Evolutionary conservation across 2,113 vertebrate species (phyloP).

Genomic region (Emydura subglobosa): DNA sequence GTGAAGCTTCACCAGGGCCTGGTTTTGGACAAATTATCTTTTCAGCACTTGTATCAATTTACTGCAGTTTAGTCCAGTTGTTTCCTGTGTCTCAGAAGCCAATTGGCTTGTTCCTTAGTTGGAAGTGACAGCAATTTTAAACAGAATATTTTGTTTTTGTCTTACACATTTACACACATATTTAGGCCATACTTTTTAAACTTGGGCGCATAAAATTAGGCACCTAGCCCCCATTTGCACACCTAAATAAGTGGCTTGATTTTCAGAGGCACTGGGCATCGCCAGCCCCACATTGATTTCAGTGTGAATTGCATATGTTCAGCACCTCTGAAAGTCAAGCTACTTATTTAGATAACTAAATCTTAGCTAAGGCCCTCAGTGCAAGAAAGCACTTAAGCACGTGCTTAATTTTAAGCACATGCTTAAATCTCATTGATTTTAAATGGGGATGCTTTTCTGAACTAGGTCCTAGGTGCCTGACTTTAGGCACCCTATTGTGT

Average conservation of each 20-base stretch:
- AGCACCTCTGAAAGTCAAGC: not conserved
- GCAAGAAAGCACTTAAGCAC: not conserved
- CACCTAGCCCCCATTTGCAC: not conserved
- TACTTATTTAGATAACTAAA: not conserved
- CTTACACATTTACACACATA: fast-evolving
- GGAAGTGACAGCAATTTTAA: not conserved
- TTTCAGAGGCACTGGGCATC: not conserved
- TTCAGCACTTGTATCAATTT: conserved; percentile 70
- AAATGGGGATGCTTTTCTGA: not conserved
- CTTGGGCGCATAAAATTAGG: not conserved
- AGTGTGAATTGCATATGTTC: not conserved
- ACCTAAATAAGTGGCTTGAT: not conserved
- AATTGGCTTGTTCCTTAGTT: conserved; percentile 25
- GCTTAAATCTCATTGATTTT: not conserved
- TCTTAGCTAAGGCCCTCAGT: not conserved
- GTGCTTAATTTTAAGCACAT: not conserved
- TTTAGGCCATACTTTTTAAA: not conserved
- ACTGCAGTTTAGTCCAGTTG: conserved; percentile 45
- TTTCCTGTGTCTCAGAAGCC: conserved; percentile 63
- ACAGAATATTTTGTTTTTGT: not conserved
- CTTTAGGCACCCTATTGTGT: not conserved
- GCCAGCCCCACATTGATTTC: not conserved
- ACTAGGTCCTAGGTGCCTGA: not conserved
- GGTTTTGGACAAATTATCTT: conserved; percentile 65
- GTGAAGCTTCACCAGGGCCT: conserved; percentile 59